Percentiles rank a stretch among this genome's conserved stretches.
These are phyloP conservation scores for Anagyrus pseudococci DNA, from an alignment of 2,888 invertebrate species.

Conservation along the genomic window DNA sequence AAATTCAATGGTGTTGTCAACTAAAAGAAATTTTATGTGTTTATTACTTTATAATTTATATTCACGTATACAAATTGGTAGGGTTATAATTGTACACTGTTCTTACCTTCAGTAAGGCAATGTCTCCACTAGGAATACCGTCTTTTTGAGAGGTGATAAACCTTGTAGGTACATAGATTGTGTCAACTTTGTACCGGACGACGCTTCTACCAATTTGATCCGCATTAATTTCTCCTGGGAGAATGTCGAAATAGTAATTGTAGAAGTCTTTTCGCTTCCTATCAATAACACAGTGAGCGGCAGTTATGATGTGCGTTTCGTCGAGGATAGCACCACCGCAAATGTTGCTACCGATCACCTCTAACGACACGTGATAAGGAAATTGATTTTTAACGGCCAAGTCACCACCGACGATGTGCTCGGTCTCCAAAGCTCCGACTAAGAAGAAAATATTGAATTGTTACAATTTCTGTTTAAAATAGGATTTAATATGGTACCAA, in stretches of 20 bases:
- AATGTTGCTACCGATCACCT: background rate
- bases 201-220: too few species aligned
- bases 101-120: slow-evolving; percentile 21
- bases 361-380: background rate
- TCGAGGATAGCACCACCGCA: slow-evolving; percentile 1
- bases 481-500: too few species aligned
- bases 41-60: background rate
- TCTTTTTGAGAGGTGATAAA: background rate
- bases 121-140: background rate
- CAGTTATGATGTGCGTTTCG: background rate
- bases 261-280: background rate
- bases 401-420: slow-evolving; percentile 8
- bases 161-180: background rate
- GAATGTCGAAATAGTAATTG: background rate
- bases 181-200: too few species aligned
- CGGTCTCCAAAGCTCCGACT: background rate
- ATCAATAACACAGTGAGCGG: background rate
- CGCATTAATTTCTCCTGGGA: too few species aligned
- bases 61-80: too few species aligned
- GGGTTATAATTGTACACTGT: background rate
- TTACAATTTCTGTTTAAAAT: background rate
- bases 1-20: background rate
- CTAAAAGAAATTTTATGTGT: background rate
- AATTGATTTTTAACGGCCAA: background rate
- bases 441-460: background rate